A percentile compares a stretch with the other conserved stretches of the same genome.
phyloP scores from a whole-genome alignment of 1,140 invertebrate species.

The Drosophila nikananu region DNA sequence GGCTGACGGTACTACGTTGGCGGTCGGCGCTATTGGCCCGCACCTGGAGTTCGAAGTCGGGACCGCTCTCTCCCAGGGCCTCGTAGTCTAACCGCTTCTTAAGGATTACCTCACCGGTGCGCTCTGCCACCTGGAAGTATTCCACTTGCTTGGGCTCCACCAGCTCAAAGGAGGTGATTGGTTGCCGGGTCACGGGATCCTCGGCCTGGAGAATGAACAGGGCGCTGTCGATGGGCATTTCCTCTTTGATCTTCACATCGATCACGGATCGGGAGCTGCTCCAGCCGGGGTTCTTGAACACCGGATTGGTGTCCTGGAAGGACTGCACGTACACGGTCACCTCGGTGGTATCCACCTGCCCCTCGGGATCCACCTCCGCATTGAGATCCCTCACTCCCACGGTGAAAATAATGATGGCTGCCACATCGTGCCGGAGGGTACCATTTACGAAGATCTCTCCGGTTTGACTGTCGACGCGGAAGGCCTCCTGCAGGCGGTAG shows the following conservation, averaged over 20 bases:
- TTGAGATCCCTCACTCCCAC: constrained; percentile 91
- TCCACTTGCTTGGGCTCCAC: constrained; percentile 69
- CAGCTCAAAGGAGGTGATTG: constrained; percentile 88
- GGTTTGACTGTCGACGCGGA: constrained; percentile 89
- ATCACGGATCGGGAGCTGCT: constrained; percentile 89
- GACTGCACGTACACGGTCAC: constrained; percentile 93
- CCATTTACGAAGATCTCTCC: constrained; percentile 91
- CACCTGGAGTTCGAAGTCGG: constrained; percentile 90
- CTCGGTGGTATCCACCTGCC: constrained; percentile 89
- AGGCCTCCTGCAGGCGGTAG: constrained; percentile 90
- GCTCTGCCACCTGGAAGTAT: constrained; percentile 87
- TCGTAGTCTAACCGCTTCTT: constrained; percentile 92
- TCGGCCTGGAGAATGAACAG: constrained; percentile 91
- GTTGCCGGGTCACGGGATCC: constrained; percentile 89
- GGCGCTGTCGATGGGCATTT: constrained; percentile 91
- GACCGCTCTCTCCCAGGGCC: constrained; percentile 85
- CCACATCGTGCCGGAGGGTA: constrained; percentile 91
- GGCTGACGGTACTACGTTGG: constrained; percentile 88
- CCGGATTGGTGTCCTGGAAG: constrained; percentile 91
- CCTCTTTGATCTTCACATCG: constrained; percentile 90
- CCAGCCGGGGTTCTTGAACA: constrained; percentile 91
- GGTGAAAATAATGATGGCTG: constrained; percentile 92
- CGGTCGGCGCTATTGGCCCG: constrained; percentile 90
- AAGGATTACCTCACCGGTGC: constrained; percentile 90
- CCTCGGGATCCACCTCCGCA: constrained; percentile 88